A percentile compares a stretch with the other conserved stretches of the same genome.
Evolutionary conservation across 2,797 vertebrate genomes (phyloP).

Genomic region (Nothura maculosa): DNA sequence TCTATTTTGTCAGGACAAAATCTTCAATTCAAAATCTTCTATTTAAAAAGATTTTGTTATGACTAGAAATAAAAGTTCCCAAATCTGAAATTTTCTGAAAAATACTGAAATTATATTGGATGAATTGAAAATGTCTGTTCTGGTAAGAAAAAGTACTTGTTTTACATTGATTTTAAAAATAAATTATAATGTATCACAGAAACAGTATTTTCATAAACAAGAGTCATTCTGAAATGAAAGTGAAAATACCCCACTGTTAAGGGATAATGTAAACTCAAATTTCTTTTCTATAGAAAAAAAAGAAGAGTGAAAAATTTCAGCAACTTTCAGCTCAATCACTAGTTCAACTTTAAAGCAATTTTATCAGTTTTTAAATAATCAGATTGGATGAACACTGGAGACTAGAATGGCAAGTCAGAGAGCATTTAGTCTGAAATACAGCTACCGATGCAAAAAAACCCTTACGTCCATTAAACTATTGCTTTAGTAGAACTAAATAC

Average conservation of each 20-base stretch:
- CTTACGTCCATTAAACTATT: not conserved
- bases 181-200: not conserved
- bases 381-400: not conserved
- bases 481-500: not conserved
- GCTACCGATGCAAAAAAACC: not conserved
- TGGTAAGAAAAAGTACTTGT: not conserved
- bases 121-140: not conserved
- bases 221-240: not conserved
- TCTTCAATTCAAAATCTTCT: not conserved
- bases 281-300: rapidly evolving
- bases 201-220: not conserved
- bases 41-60: not conserved
- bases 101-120: not conserved
- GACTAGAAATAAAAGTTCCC: not conserved
- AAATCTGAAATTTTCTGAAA: not conserved
- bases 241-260: not conserved
- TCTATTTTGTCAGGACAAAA: not conserved
- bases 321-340: not conserved
- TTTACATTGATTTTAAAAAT: not conserved
- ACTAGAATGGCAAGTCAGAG: not conserved
- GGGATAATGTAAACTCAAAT: not conserved
- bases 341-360: not conserved
- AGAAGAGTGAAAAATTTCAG: rapidly evolving
- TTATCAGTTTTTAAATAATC: not conserved
- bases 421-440: not conserved